Conservation (phyloP, 2,888 invertebrate genomes). For the Agapostemon virescens region DNA sequence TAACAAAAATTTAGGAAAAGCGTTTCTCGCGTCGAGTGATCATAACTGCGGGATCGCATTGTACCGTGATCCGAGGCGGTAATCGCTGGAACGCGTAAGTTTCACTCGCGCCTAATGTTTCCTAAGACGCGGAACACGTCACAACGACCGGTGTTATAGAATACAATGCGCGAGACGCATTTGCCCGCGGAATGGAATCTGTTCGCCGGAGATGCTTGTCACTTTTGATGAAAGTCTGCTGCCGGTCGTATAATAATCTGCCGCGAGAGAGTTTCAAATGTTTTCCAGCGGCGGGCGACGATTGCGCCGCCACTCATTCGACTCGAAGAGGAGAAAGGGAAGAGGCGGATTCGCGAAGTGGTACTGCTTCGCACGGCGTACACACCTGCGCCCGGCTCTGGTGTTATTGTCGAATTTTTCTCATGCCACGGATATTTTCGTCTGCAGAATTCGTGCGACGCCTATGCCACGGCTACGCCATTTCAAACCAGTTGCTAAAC, state of each 20-base stretch:
- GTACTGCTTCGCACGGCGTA: slow-evolving; percentile 61
- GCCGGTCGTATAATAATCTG: slow-evolving; percentile 14
- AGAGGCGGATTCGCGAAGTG: slow-evolving; percentile 47
- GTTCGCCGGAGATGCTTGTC: slow-evolving; percentile 22
- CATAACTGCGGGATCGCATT: neutral
- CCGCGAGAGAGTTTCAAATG: slow-evolving; percentile 29
- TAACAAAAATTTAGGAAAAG: neutral
- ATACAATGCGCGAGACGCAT: slow-evolving; percentile 7
- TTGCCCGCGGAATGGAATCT: neutral
- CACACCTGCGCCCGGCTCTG: slow-evolving; percentile 56
- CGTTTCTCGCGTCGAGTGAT: neutral
- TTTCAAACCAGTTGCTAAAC: slow-evolving; percentile 34
- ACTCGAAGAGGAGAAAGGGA: slow-evolving; percentile 50
- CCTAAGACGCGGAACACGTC: neutral
- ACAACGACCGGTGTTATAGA: neutral
- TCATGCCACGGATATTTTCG: slow-evolving; percentile 59
- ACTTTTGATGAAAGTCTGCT: slow-evolving; percentile 29
- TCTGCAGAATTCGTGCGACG: slow-evolving; percentile 22
- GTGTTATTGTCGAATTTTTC: slow-evolving; percentile 64
- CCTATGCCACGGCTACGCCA: slow-evolving; percentile 8
- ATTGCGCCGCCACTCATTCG: slow-evolving; percentile 21
- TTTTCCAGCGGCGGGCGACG: slow-evolving; percentile 31
- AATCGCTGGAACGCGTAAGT: neutral
- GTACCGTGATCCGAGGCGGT: neutral
- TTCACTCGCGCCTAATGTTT: neutral